Base-by-base conservation (phyloP, 64 coral and sea anemone genomes). In the Montipora efflorescens region DNA sequence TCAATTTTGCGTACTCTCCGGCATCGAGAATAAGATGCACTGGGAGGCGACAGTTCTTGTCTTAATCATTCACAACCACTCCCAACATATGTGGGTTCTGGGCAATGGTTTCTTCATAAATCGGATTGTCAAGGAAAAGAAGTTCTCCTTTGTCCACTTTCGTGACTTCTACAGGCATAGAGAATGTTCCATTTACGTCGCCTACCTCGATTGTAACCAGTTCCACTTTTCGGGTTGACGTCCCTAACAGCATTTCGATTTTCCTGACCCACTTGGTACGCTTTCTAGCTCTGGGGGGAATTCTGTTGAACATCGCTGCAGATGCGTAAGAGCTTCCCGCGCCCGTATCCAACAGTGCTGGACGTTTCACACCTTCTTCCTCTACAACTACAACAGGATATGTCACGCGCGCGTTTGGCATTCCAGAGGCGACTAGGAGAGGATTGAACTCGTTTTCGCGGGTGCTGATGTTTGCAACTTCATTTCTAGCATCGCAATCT, bases 351-450 rank as follows among this genome's bases (percentile, higher is more conserved):
- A 91, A 28, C 57, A 91, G 21, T 6, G 89, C 89, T 13, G 14
- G 8, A 43, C 59, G 72, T 79, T 66, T 81, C 23, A 81, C 44
- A 23, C 49, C 88, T 25, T 89, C 47, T 2, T 90, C 36, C 10
- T 84, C 66, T 9, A 94, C 76, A 48, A 90, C 71, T 50, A 95
- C 80, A 74, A 95, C 87, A 72, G 80, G 93, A 67, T 95, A 95
- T 19, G 83, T 73, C 23, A 89, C 59, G 8, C 83, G 59, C 11
- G 1, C 59, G 4, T 8, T 36, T 46, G 47, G 20, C 5, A 64
- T 76, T 88, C 52, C 50, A 71, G 86, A 69, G 50, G 61, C 72
- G 50, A 89, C 21, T 15, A 64, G 47, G 55, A 80, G 21, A 20
- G 19, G 44, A 23, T 79, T 81, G 48, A 66, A 0, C 44, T 77